Evolutionary conservation across 2,113 vertebrate species (phyloP).

Genomic region (Takifugu flavidus): DNA sequence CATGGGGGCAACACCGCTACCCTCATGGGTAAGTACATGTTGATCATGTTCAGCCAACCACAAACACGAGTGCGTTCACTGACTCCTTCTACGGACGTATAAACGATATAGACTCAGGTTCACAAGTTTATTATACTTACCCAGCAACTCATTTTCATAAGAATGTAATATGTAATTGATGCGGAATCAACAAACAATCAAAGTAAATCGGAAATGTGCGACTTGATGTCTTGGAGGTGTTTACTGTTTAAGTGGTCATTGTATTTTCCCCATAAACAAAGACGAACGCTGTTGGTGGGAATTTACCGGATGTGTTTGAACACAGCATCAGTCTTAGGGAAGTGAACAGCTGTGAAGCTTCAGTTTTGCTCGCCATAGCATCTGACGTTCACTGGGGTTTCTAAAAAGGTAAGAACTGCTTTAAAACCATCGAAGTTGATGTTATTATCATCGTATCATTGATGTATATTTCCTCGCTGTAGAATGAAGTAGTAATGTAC

Average conservation of each 20-base stretch:
- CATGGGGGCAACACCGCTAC: constrained; percentile 22
- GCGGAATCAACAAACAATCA: too few species aligned
- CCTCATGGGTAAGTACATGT: background rate
- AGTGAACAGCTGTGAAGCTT: constrained; percentile 54
- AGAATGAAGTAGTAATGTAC: background rate
- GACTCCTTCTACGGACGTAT: too few species aligned
- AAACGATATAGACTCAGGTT: too few species aligned
- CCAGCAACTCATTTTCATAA: too few species aligned
- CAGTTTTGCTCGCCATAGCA: background rate
- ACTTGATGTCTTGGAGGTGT: too few species aligned
- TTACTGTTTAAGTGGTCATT: too few species aligned
- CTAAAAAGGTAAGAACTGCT: constrained; percentile 39
- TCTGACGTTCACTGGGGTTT: constrained; percentile 22
- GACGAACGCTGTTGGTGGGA: too few species aligned
- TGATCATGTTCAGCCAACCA: background rate
- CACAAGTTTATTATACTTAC: too few species aligned
- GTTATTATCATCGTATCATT: too few species aligned
- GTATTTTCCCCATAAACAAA: too few species aligned
- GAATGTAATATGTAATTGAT: too few species aligned
- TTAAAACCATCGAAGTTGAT: background rate
- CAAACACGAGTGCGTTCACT: constrained; percentile 2
- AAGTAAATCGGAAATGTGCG: too few species aligned
- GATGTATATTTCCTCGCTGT: background rate
- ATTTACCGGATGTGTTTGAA: constrained; percentile 1
- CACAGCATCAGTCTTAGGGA: constrained; percentile 35